Percentiles rank a stretch among this genome's conserved stretches.
Conservation (phyloP, 2,888 invertebrate genomes). For the Mactromeris polynyma region DNA sequence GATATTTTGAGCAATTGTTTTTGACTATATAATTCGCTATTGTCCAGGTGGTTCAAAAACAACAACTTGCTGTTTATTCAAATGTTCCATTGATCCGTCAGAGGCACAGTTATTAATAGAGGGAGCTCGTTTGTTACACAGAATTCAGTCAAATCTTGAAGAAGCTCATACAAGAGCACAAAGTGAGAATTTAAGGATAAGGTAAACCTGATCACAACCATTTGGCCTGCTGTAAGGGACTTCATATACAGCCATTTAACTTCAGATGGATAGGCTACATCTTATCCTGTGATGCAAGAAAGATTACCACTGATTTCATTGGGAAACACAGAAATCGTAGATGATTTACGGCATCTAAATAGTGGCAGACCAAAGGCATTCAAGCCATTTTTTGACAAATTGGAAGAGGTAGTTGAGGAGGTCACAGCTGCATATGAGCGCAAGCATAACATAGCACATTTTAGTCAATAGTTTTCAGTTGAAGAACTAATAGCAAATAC, state of each 20-base stretch:
- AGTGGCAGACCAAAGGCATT: slow-evolving; percentile 51
- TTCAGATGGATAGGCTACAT: slow-evolving; percentile 52
- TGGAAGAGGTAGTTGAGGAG: slow-evolving; percentile 52
- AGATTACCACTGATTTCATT: slow-evolving; percentile 46
- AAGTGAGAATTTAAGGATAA: slow-evolving; percentile 41
- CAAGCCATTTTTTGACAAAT: slow-evolving; percentile 50
- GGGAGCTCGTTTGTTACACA: too few species aligned
- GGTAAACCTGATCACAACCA: slow-evolving; percentile 33
- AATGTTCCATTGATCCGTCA: slow-evolving; percentile 4
- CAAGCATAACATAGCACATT: not conserved
- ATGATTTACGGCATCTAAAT: slow-evolving; percentile 48
- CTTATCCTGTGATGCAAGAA: slow-evolving; percentile 50
- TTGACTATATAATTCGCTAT: slow-evolving; percentile 46
- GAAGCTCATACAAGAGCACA: slow-evolving; percentile 65
- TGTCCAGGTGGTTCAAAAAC: slow-evolving; percentile 49
- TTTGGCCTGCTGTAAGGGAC: slow-evolving; percentile 49
- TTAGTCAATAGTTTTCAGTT: not conserved
- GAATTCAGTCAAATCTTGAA: slow-evolving; percentile 29
- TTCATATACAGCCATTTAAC: slow-evolving; percentile 62
- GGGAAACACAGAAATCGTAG: slow-evolving; percentile 55
- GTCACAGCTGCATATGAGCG: not conserved
- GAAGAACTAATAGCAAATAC: not conserved
- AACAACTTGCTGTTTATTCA: slow-evolving; percentile 41
- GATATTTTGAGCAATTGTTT: slow-evolving; percentile 49
- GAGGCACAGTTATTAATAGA: too few species aligned